phyloP scores from a whole-genome alignment of 1,140 invertebrate species.

The Phortica variegata region DNA sequence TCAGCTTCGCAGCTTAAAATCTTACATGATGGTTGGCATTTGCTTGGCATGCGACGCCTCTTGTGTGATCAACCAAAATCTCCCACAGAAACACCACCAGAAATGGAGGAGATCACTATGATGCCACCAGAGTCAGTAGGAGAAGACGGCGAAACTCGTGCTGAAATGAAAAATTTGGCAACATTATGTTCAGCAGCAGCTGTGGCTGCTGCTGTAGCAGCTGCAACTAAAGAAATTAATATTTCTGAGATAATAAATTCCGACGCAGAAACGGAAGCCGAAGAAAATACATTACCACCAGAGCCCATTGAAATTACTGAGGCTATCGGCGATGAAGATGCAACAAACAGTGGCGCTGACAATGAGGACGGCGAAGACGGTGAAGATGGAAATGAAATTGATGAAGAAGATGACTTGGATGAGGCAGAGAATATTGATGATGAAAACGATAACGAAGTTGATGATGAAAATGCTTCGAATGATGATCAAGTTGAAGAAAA shows the following conservation, averaged over 20 bases:
- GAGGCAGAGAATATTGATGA: conserved; percentile 8
- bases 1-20: conserved; percentile 28
- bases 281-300: conserved; percentile 38
- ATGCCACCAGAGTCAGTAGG: conserved; percentile 15
- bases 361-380: conserved; percentile 40
- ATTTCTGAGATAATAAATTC: conserved; percentile 9
- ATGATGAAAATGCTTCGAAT: conserved; percentile 31
- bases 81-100: conserved; percentile 54
- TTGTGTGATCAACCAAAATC: conserved; percentile 55
- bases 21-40: conserved; percentile 47
- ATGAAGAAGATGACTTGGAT: conserved; percentile 20
- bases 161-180: conserved; percentile 49
- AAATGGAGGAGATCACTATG: conserved; percentile 45
- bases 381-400: conserved; percentile 29
- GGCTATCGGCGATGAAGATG: conserved; percentile 23
- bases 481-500: conserved; percentile 38
- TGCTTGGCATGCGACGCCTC: conserved; percentile 40
- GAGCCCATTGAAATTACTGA: conserved; percentile 34
- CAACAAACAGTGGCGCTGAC: conserved; percentile 17
- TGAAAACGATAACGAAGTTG: conserved; percentile 37
- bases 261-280: conserved; percentile 14
- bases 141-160: conserved; percentile 11
- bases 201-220: conserved; percentile 38
- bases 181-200: conserved; percentile 48
- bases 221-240: conserved; percentile 22